Conservation (phyloP, 37 sponge, comb jelly and placozoan genomes). For the Axinella damicornis region DNA sequence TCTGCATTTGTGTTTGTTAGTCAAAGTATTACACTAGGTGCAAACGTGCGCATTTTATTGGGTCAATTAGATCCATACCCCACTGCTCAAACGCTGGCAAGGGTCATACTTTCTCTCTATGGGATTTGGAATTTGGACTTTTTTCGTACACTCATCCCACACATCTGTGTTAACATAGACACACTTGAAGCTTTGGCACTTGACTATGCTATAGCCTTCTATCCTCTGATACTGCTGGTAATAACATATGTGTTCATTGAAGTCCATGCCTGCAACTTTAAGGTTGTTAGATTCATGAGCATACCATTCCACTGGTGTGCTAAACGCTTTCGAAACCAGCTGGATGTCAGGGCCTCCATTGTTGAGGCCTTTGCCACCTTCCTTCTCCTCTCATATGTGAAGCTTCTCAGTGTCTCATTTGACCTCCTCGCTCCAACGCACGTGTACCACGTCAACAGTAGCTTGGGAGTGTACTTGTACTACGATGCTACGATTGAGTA, state of each 20-base stretch:
- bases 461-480: background rate
- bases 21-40: conserved; percentile 31
- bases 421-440: conserved; percentile 36
- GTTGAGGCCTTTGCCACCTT: conserved; percentile 68
- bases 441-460: background rate
- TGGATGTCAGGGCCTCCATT: conserved; percentile 49
- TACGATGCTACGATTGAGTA: conserved; percentile 49
- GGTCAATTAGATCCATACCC: background rate
- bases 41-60: conserved; percentile 6
- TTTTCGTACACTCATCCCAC: conserved; percentile 1
- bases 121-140: conserved; percentile 55
- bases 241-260: conserved; percentile 16
- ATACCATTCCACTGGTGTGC: conserved; percentile 17
- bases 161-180: background rate
- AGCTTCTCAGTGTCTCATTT: conserved; percentile 51
- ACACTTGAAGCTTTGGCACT: too few species aligned
- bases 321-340: conserved; percentile 6
- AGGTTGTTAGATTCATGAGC: background rate
- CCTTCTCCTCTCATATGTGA: conserved; percentile 65
- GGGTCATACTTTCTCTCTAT: background rate
- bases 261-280: conserved; percentile 7
- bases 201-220: too few species aligned
- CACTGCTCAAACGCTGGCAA: too few species aligned
- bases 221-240: background rate
- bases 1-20: conserved; percentile 59